phyloP scores from a whole-genome alignment of 2,797 vertebrate species.

The Ispidina lecontei region DNA sequence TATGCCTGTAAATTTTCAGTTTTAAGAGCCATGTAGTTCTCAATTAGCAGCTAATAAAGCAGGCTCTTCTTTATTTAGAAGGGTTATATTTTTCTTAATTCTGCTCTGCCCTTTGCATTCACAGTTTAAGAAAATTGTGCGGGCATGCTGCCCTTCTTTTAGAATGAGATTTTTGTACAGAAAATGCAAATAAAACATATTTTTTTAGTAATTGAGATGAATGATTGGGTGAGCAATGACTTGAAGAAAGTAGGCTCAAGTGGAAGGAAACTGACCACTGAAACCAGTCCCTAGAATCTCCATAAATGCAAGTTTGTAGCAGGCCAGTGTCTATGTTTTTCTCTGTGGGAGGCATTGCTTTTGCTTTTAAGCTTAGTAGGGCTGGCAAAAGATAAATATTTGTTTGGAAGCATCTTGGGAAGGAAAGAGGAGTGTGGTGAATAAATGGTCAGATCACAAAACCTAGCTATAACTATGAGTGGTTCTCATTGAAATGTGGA shows the following conservation, averaged over 20 bases:
- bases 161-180: conserved; percentile 19
- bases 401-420: neutral
- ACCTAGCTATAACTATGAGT: conserved; percentile 27
- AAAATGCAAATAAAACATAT: conserved; percentile 21
- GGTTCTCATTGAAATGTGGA: conserved; percentile 42
- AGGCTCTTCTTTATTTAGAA: neutral
- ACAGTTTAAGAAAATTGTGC: neutral
- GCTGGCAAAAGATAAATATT: neutral
- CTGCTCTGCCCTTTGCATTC: neutral
- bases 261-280: conserved; percentile 44
- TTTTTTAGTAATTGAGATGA: conserved; percentile 20
- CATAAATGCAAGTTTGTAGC: neutral
- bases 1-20: neutral
- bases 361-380: neutral
- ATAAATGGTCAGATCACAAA: conserved; percentile 46
- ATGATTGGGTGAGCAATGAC: neutral
- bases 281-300: conserved; percentile 41
- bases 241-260: conserved; percentile 20
- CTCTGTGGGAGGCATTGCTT: neutral
- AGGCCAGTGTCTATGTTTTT: neutral
- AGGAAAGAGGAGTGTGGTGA: neutral
- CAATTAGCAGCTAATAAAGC: conserved; percentile 11
- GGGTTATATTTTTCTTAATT: neutral
- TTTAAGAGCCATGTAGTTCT: neutral
- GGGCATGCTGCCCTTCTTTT: neutral